Conservation (phyloP, 1,140 invertebrate species). For the Hypsibius dujardini region DNA sequence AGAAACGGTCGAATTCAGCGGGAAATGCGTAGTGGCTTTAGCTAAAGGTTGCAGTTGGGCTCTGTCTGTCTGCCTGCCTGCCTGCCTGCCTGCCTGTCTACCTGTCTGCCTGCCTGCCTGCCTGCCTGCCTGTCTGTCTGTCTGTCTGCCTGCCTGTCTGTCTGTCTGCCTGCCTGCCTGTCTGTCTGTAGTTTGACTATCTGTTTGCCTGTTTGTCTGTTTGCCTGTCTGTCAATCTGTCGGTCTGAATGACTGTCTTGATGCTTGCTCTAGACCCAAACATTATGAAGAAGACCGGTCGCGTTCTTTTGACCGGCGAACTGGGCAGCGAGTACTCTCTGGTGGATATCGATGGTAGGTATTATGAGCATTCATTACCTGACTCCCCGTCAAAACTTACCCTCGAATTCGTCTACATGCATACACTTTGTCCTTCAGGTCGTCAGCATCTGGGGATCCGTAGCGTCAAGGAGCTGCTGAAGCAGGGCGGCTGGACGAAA, state of each 20-base stretch:
- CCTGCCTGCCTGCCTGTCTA: too few species aligned
- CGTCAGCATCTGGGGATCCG: neutral
- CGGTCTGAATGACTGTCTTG: too few species aligned
- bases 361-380: neutral
- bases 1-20: conserved; percentile 30
- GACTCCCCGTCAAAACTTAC: neutral
- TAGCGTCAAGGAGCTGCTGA: neutral
- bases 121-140: too few species aligned
- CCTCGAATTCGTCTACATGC: neutral
- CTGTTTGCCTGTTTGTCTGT: too few species aligned
- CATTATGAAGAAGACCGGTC: conserved; percentile 30
- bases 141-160: too few species aligned
- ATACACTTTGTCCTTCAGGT: neutral
- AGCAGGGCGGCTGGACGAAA: conserved; percentile 21
- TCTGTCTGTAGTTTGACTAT: too few species aligned
- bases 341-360: conserved; percentile 30
- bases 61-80: too few species aligned
- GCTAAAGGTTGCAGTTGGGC: conserved; percentile 27
- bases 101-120: too few species aligned
- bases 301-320: conserved; percentile 29
- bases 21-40: conserved; percentile 29
- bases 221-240: too few species aligned
- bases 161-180: too few species aligned
- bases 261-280: conserved; percentile 26
- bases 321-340: conserved; percentile 30